Evolutionary conservation across 1,140 invertebrate species (phyloP), one percentile per base, ranked within the genome.

Genomic region (Trichogramma pretiosum): DNA sequence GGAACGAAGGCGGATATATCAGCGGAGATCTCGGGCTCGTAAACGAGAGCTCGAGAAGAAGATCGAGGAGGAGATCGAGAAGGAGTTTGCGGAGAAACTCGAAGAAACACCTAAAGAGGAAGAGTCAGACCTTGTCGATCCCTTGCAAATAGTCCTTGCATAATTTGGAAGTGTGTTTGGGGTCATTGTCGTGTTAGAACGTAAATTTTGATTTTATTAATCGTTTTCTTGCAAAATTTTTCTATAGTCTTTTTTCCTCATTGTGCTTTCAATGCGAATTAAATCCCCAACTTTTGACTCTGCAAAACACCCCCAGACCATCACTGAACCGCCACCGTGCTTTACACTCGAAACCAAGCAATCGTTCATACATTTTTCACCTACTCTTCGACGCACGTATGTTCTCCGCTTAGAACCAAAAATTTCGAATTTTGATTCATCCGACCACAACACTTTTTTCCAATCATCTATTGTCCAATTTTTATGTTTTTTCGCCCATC

Each of bases 261-360:
- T 54, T 8, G 50, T 68, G n/a, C 58, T 57, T 19, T 62, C 36
- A 17, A 68, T 56, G 52, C 53, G 51, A 1, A 51, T 36, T 13
- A 72, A 40, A 14, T 61, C 54, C 7, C 60, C 63, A 8, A 58
- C 39, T 32, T 61, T 52, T 38, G 46, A 34, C 3, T 42, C 45
- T 13, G 53, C 45, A 53, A 73, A 68, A 55, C 51, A 69, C 0
- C 59, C 68, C 54, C 53, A 60, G 0, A 62, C 41, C 59, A 64
- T 62, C 1, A 65, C 54, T 1, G 38, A 60, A 11, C 49, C 56
- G 18, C 55, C 57, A 9, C 58, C 55, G 49, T 59, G 48, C 46
- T 61, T 64, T 8, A 63, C 57, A 5, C 56, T 59, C 2, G 58
- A 53, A 11, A 51, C 35, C 13, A 62, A 33, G 46, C 54, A 60